Conservation (phyloP, 2,797 vertebrate genomes). For the Hyperoplus immaculatus region DNA sequence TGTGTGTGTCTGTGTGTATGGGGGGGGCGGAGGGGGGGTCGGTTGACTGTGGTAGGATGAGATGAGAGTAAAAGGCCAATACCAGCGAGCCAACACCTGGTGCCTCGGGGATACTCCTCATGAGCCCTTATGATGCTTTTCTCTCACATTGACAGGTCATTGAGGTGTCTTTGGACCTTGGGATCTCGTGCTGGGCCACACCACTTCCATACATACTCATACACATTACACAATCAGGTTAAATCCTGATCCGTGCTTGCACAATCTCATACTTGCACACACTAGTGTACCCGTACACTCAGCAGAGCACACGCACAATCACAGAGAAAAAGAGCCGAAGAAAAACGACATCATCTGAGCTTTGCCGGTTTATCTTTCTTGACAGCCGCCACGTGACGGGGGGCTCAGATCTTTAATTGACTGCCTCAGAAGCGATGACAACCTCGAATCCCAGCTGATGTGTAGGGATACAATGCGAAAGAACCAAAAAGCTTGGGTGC, state of each 20-base stretch:
- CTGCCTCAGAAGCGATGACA: constrained; percentile 54
- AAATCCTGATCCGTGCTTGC: background rate
- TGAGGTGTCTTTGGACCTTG: constrained; percentile 46
- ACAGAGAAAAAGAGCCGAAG: constrained; percentile 30
- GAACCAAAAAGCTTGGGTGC: constrained; percentile 5
- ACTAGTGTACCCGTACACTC: background rate
- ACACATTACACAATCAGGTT: constrained; percentile 12
- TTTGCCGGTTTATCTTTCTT: constrained; percentile 55
- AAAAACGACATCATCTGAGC: constrained; percentile 50
- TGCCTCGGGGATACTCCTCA: constrained; percentile 32
- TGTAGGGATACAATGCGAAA: constrained; percentile 13
- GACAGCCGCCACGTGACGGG: constrained; percentile 57
- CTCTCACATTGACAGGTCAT: constrained; percentile 44
- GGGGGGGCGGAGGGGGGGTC: background rate
- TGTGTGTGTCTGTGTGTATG: constrained; percentile 20
- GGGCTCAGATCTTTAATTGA: constrained; percentile 75
- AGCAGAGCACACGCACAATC: constrained; percentile 18
- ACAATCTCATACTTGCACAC: constrained; percentile 16
- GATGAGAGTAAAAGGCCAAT: constrained; percentile 52
- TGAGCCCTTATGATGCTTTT: constrained; percentile 51
- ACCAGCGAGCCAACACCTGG: constrained; percentile 51
- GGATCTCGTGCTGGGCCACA: constrained; percentile 27
- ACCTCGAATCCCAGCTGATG: constrained; percentile 56
- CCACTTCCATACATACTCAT: constrained; percentile 6
- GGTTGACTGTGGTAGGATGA: constrained; percentile 40